These are phyloP conservation scores for Pangasius mekongensis DNA, from an alignment of 2,797 vertebrate genomes.

Conservation along the genomic window DNA sequence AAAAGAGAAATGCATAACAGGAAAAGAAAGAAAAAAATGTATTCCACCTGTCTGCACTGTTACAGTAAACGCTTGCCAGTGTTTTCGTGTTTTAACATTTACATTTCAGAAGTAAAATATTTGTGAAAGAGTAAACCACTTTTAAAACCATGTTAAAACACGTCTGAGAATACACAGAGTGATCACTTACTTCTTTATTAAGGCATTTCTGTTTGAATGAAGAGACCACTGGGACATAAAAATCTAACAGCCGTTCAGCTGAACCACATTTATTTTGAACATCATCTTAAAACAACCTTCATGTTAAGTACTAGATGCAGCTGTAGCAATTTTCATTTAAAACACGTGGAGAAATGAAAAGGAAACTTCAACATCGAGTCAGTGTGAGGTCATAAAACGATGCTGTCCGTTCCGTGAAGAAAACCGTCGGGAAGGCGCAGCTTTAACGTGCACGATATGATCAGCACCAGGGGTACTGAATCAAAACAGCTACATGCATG, in stretches of 20 bases:
- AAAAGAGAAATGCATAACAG: neutral
- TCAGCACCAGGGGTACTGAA: neutral
- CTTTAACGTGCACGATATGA: neutral
- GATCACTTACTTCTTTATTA: constrained; percentile 33
- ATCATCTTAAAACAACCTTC: neutral
- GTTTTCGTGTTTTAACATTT: neutral
- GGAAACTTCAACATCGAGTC: neutral
- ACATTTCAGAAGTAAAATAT: neutral
- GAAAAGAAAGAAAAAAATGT: no score
- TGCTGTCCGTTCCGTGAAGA: neutral
- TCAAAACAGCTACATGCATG: neutral
- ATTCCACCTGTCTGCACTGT: neutral
- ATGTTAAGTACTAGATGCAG: neutral
- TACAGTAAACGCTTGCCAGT: constrained; percentile 1
- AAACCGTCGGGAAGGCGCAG: neutral
- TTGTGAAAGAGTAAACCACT: neutral
- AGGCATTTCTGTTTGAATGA: constrained; percentile 35
- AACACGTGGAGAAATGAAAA: neutral
- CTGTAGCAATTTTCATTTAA: neutral
- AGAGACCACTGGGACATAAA: constrained; percentile 16
- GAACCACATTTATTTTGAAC: constrained; percentile 12
- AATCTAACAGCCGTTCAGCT: constrained; percentile 12
- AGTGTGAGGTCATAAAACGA: neutral
- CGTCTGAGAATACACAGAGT: neutral
- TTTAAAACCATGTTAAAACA: neutral